phyloP scores from a whole-genome alignment of 2,113 vertebrate genomes.

The Neomonachus schauinslandi region DNA sequence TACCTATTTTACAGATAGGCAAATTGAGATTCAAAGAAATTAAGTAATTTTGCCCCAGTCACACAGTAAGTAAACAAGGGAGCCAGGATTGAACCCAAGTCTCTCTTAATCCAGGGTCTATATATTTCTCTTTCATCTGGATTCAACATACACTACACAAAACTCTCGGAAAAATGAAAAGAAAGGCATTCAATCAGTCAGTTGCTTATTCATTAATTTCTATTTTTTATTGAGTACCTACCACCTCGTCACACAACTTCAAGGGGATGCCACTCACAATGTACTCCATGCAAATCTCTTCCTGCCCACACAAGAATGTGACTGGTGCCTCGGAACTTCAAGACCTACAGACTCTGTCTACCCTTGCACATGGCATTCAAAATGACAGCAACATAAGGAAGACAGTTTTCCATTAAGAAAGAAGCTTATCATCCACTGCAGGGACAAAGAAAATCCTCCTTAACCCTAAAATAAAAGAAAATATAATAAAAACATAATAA shows the following conservation, averaged over 20 bases:
- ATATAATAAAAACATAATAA: not conserved
- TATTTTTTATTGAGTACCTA: not conserved
- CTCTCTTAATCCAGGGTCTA: not conserved
- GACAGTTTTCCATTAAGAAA: not conserved
- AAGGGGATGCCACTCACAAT: not conserved
- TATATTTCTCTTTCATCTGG: not conserved
- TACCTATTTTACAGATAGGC: constrained; percentile 8
- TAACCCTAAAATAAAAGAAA: constrained; percentile 46
- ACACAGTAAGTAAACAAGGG: not conserved
- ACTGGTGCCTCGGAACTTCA: not conserved
- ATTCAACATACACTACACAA: not conserved
- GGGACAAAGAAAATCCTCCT: constrained; percentile 4
- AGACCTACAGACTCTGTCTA: not conserved
- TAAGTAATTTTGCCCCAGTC: not conserved
- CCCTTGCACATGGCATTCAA: not conserved
- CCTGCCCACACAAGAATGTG: not conserved
- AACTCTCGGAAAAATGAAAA: constrained; percentile 31
- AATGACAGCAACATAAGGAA: not conserved
- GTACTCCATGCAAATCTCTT: not conserved
- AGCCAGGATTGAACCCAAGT: not conserved
- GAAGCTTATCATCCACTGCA: not conserved
- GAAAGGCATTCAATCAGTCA: not conserved
- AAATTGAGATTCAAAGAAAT: constrained; percentile 36
- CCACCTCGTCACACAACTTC: not conserved
- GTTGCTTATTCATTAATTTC: not conserved